These are phyloP conservation scores for Tenthredo notha DNA, from an alignment of 2,888 invertebrate genomes.

Conservation along the genomic window DNA sequence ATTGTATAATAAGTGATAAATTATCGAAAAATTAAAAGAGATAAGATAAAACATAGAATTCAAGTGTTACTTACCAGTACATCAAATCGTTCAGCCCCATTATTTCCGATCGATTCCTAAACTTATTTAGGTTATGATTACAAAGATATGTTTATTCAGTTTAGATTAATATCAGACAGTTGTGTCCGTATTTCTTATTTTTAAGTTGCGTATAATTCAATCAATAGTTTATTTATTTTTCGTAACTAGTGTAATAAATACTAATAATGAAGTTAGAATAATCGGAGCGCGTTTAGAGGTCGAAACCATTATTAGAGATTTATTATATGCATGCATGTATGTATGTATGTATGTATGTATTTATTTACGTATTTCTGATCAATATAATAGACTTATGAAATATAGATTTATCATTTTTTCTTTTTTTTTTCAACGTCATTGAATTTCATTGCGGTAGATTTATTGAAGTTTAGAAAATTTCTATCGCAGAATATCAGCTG, in stretches of 20 bases:
- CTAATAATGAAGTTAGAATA: neutral
- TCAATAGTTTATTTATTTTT: slow-evolving; percentile 3
- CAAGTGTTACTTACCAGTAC: slow-evolving; percentile 68
- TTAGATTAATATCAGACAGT: neutral
- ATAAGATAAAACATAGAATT: neutral
- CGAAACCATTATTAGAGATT: slow-evolving; percentile 7
- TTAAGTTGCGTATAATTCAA: neutral
- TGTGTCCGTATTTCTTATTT: neutral
- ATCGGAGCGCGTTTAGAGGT: neutral
- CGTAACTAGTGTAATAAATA: neutral
- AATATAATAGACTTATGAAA: slow-evolving; percentile 7
- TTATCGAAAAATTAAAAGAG: neutral
- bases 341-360: neutral
- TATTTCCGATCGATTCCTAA: slow-evolving; percentile 2
- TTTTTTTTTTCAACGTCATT: neutral
- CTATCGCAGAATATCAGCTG: neutral
- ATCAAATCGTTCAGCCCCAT: slow-evolving; percentile 66
- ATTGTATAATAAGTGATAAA: neutral
- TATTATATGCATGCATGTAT: too few species aligned
- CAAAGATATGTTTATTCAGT: neutral
- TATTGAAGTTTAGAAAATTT: neutral
- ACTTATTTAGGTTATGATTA: neutral
- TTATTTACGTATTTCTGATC: neutral
- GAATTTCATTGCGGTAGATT: neutral
- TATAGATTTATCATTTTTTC: neutral